These are phyloP conservation scores for Pterocles gutturalis DNA, from an alignment of 2,113 vertebrate genomes.

Conservation along the genomic window DNA sequence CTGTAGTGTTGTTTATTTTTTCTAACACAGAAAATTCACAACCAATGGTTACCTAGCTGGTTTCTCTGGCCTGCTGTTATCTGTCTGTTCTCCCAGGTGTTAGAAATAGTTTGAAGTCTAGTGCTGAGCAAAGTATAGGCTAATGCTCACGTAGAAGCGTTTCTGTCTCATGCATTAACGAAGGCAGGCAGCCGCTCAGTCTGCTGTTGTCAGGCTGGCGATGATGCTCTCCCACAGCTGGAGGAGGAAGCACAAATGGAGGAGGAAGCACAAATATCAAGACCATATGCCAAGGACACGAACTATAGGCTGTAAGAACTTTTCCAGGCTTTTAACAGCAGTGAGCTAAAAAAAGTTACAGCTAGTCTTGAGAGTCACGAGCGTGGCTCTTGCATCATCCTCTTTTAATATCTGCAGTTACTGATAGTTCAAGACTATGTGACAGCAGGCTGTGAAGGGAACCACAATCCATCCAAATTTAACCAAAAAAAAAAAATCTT, in stretches of 20 bases:
- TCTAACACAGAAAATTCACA: neutral
- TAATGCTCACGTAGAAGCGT: accelerated
- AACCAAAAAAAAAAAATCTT: neutral
- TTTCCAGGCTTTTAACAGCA: neutral
- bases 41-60: accelerated
- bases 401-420: neutral
- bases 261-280: neutral
- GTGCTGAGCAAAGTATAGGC: neutral
- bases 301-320: neutral
- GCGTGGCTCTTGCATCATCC: neutral
- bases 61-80: neutral
- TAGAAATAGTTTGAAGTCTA: neutral
- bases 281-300: neutral
- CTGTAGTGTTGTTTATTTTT: accelerated
- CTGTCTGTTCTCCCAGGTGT: neutral
- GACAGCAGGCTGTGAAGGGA: neutral
- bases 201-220: neutral
- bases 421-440: neutral
- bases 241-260: neutral
- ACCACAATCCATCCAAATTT: neutral
- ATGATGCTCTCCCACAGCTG: neutral
- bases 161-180: neutral
- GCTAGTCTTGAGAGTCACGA: neutral
- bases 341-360: neutral
- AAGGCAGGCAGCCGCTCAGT: neutral